Conservation (phyloP, 2,113 vertebrate genomes). For the Tragulus kanchil region DNA sequence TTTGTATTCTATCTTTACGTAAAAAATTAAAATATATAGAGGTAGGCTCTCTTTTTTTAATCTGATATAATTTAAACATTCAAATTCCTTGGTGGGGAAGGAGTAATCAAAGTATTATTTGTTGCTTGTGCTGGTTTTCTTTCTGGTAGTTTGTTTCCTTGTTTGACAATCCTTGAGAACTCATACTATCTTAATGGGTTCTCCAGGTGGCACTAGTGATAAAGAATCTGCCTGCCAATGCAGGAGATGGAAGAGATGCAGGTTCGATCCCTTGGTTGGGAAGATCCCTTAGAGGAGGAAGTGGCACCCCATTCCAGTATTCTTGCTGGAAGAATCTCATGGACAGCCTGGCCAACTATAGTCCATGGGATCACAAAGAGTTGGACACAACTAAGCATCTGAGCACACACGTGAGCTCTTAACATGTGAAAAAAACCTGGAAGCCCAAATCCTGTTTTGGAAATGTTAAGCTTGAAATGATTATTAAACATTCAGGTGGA, state of each 20-base stretch:
- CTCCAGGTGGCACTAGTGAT: no score
- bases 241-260: not conserved
- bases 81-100: conserved; percentile 1
- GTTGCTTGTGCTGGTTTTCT: conserved; percentile 21
- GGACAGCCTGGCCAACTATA: not conserved
- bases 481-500: not conserved
- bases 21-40: not conserved
- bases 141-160: not conserved
- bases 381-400: not conserved
- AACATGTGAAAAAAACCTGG: not conserved
- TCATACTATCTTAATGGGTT: not conserved
- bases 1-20: conserved; percentile 49
- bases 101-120: not conserved
- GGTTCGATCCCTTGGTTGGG: not conserved
- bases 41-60: not conserved
- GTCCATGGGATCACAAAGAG: not conserved
- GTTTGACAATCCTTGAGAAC: not conserved
- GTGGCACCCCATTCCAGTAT: not conserved
- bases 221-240: not conserved
- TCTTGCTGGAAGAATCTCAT: not conserved
- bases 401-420: not conserved
- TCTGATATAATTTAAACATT: not conserved
- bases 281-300: not conserved
- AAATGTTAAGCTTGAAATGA: conserved; percentile 19
- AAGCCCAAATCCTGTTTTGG: not conserved